These are phyloP conservation scores for Synanthedon myopaeformis DNA, from an alignment of 2,888 invertebrate species.

Conservation along the genomic window DNA sequence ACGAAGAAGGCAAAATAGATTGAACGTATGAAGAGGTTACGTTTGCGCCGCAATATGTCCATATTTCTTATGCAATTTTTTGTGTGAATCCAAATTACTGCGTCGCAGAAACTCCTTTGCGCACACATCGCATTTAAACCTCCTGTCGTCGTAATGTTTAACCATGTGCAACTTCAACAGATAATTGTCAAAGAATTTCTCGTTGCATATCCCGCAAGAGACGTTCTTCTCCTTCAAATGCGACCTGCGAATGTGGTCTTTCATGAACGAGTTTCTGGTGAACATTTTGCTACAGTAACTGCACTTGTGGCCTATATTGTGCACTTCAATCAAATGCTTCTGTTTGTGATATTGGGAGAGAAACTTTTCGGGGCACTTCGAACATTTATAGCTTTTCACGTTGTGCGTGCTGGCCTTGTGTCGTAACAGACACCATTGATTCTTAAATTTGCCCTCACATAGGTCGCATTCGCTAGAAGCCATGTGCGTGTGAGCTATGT, in stretches of 20 bases:
- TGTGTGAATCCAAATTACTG: slow-evolving; percentile 71
- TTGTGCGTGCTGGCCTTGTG: slow-evolving; percentile 51
- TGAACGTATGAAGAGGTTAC: not conserved
- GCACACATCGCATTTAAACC: slow-evolving; percentile 69
- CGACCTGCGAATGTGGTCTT: slow-evolving; percentile 49
- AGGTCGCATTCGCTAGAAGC: slow-evolving; percentile 42
- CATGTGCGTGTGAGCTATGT: slow-evolving; percentile 44
- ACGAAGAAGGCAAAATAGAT: too few relatives aligned
- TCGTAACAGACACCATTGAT: slow-evolving; percentile 44
- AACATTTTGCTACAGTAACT: slow-evolving; percentile 52
- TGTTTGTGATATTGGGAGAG: slow-evolving; percentile 64
- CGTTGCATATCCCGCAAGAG: slow-evolving; percentile 46
- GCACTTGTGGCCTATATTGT: slow-evolving; percentile 54
- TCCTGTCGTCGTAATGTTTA: slow-evolving; percentile 65
- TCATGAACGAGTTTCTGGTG: slow-evolving; percentile 57
- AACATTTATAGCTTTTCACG: slow-evolving; percentile 50
- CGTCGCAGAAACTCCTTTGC: slow-evolving; percentile 68
- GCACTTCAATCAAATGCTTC: slow-evolving; percentile 63
- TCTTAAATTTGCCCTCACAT: slow-evolving; percentile 46
- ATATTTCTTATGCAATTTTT: slow-evolving; percentile 60
- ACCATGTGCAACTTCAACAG: slow-evolving; percentile 58
- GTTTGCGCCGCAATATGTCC: slow-evolving; percentile 22
- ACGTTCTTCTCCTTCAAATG: slow-evolving; percentile 60
- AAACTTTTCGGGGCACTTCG: slow-evolving; percentile 53
- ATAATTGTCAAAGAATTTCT: slow-evolving; percentile 55